Evolutionary conservation across 2,888 invertebrate genomes (phyloP).

Genomic region (Sericinus montela): DNA sequence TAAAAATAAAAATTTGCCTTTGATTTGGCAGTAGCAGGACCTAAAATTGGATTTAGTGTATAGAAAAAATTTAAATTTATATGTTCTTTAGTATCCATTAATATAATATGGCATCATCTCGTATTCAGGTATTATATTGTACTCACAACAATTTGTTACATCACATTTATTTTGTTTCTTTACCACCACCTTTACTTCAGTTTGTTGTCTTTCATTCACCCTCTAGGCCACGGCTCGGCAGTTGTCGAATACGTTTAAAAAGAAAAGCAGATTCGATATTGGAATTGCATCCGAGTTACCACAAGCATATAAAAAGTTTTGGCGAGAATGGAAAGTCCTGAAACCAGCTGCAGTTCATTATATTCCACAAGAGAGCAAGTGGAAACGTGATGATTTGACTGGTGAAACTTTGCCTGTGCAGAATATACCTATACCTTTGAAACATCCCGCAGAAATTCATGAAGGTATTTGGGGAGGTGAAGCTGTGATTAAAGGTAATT

Average conservation of each 20-base stretch:
- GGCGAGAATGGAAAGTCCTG: constrained; percentile 88
- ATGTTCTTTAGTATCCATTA: constrained; percentile 37
- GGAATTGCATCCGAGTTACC: constrained; percentile 86
- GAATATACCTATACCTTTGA: constrained; percentile 86
- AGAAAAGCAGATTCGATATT: constrained; percentile 78
- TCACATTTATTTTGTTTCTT: constrained; percentile 8
- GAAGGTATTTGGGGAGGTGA: constrained; percentile 98
- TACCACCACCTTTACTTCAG: constrained; percentile 34
- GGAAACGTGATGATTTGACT: constrained; percentile 85
- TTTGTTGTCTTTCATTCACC: constrained; percentile 27
- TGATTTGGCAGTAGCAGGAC: no score
- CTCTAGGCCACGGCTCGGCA: constrained; percentile 65
- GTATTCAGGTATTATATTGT: constrained; percentile 46
- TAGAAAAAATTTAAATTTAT: constrained; percentile 21
- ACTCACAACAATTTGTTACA: constrained; percentile 8
- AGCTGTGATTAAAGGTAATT: constrained; percentile 88
- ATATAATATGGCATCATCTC: constrained; percentile 69
- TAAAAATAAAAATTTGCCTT: no score
- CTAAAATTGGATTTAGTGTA: neutral
- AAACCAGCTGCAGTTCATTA: constrained; percentile 83
- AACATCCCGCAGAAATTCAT: constrained; percentile 88
- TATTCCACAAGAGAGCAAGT: constrained; percentile 85
- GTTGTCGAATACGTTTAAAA: constrained; percentile 71
- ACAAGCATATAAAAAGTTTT: constrained; percentile 91
- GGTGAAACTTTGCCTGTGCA: constrained; percentile 87